These are phyloP conservation scores for Channa argus DNA, from an alignment of 2,113 vertebrate genomes.

Conservation along the genomic window DNA sequence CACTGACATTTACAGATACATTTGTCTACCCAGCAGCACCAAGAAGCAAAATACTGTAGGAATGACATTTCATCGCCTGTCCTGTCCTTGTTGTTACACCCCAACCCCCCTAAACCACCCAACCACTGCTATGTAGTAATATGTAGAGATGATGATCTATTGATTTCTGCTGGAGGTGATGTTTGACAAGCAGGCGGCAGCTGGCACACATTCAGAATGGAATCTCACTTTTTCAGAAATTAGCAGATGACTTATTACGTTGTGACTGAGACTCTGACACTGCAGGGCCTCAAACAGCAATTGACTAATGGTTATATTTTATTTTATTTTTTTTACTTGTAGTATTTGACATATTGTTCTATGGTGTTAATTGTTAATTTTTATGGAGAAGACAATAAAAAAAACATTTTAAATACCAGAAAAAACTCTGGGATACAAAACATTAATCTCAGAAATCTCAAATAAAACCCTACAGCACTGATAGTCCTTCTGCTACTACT, in stretches of 20 bases:
- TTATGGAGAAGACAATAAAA: neutral
- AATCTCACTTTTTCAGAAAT: slow-evolving; percentile 69
- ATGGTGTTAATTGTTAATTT: neutral
- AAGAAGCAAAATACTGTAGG: too few species aligned
- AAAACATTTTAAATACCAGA: neutral
- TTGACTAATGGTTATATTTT: slow-evolving; percentile 7
- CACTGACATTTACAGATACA: neutral
- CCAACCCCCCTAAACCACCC: neutral
- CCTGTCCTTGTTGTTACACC: neutral
- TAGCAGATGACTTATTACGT: slow-evolving; percentile 63
- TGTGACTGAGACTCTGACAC: slow-evolving; percentile 7
- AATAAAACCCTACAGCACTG: too few species aligned
- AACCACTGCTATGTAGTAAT: slow-evolving; percentile 58
- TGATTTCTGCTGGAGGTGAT: slow-evolving; percentile 72
- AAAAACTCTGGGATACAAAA: too few species aligned
- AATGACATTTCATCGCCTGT: neutral
- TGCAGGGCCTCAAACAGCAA: slow-evolving; percentile 7
- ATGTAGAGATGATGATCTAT: slow-evolving; percentile 76
- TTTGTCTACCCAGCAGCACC: neutral
- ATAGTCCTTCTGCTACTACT: too few species aligned
- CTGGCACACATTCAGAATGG: slow-evolving; percentile 53
- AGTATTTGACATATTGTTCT: neutral
- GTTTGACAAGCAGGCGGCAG: slow-evolving; percentile 62
- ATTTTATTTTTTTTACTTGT: neutral
- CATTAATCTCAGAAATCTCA: too few species aligned